Conservation (phyloP, 2,113 vertebrate species). For the Pristiophorus japonicus region DNA sequence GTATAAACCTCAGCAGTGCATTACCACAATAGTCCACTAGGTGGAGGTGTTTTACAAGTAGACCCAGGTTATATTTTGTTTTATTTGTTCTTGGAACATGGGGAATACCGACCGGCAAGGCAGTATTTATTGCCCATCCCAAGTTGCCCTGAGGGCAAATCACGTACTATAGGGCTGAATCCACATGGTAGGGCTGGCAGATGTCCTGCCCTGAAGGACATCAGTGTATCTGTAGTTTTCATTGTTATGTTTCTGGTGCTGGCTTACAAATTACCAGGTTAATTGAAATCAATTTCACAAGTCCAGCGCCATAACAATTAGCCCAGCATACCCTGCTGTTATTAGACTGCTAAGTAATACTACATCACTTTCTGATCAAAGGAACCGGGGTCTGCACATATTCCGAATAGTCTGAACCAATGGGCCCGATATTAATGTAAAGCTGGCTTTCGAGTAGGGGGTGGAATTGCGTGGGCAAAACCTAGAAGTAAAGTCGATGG, state of each 20-base stretch:
- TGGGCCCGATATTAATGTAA: background rate
- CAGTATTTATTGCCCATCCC: background rate
- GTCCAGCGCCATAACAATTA: background rate
- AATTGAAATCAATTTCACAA: background rate
- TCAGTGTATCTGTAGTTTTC: background rate
- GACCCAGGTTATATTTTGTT: background rate
- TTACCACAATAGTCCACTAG: too few relatives aligned
- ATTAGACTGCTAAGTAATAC: background rate
- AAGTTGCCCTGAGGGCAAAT: background rate
- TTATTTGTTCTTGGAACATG: background rate
- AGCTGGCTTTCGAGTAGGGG: background rate
- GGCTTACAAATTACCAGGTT: background rate
- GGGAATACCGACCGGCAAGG: background rate
- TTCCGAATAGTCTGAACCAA: background rate
- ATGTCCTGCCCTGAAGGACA: background rate
- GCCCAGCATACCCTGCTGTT: background rate
- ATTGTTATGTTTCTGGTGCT: background rate
- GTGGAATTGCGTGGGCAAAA: background rate
- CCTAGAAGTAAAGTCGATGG: background rate
- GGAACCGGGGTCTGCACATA: background rate
- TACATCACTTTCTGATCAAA: background rate
- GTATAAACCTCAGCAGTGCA: too few relatives aligned
- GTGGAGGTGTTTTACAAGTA: too few relatives aligned
- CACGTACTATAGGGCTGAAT: background rate
- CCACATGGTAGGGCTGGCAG: background rate